Base-by-base conservation (phyloP, 53 echinoderm and acorn worm species). In the Henricia sp. region DNA sequence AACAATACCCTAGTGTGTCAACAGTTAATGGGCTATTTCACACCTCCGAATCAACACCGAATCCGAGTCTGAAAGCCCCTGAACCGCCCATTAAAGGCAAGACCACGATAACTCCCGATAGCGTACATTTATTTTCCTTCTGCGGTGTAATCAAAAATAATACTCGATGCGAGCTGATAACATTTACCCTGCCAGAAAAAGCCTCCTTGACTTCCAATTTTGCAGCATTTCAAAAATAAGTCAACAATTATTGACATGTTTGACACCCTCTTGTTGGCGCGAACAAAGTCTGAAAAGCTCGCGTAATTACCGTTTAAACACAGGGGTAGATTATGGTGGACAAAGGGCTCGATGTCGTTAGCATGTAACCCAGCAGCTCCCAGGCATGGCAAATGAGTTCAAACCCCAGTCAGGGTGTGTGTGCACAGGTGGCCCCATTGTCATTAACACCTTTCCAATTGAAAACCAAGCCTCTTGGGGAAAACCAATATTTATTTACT, bases 391-490 rank as follows among this genome's bases (percentile, higher is more conserved):
- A 62, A 12, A 64, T 6, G 80, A 34, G 39, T 40, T 59, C 6
- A 3, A 24, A 67, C 39, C 40, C 2, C 21, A 40, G n/a, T 23
- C 40, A 4, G 1, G 29, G 40, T 70, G 80, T n/a, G n/a, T 80
- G 48, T 48, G 64, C 80, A 80, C 80, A 80, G 80, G 80, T 80
- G 80, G 33, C 60, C 21, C 14, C 64, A 43, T 46, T 34, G 34
- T 63, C 80, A 80, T 80, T 64, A 80, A 80, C 80, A 80, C 80
- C 80, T 80, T 80, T 80, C 63, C 42, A 46, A 80, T 64, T 44
- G 17, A 48, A 62, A 9, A 80, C 23, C 12, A 21, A 80, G 57
- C 62, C 46, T 32, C 50, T 46, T 42, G 34, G 26, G 19, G 30
- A 19, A 6, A 32, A 21, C 34, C 70, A 70, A 70, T 70, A 70